These are phyloP conservation scores for Heliornis fulica DNA, from an alignment of 2,113 vertebrate genomes.

Conservation along the genomic window DNA sequence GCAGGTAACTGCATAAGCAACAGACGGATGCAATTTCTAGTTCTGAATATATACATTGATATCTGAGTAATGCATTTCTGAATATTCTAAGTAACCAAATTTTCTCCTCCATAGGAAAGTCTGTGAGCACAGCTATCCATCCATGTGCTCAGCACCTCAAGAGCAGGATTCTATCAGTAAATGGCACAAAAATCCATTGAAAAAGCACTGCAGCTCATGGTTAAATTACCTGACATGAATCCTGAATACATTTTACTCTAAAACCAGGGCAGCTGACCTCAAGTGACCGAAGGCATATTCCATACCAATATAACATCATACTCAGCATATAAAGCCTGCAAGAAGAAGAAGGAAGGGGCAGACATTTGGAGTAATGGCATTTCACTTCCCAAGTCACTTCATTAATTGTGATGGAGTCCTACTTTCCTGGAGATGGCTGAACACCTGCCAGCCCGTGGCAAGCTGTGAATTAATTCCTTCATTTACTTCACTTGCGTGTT, in stretches of 20 bases:
- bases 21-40: background rate
- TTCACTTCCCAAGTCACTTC: no score
- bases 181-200: background rate
- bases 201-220: background rate
- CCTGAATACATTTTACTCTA: background rate
- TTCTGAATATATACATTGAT: background rate
- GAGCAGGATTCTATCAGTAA: background rate
- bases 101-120: background rate
- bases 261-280: background rate
- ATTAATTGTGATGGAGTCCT: no score
- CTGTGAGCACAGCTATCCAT: background rate
- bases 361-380: no score
- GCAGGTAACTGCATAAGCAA: background rate
- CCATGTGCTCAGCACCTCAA: background rate
- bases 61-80: background rate
- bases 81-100: background rate
- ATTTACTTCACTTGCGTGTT: no score
- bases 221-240: background rate
- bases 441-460: no score
- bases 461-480: no score
- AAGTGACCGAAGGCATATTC: no score
- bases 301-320: no score
- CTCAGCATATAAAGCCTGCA: no score
- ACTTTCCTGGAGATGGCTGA: no score
- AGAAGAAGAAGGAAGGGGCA: no score